These are phyloP conservation scores for Tapera naevia DNA, from an alignment of 2,797 vertebrate genomes.

Conservation along the genomic window DNA sequence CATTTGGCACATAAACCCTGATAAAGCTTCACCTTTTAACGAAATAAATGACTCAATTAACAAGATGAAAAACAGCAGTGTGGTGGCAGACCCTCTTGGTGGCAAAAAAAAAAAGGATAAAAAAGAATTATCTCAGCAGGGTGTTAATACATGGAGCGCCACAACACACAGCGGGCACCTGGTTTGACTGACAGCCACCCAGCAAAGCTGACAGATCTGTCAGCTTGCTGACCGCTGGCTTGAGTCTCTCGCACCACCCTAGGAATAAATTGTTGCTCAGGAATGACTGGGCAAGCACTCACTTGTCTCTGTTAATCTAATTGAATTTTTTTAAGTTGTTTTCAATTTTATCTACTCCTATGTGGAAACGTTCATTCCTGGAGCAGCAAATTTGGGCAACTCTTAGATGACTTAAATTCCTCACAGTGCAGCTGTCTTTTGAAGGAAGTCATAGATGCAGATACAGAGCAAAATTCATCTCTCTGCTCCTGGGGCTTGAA, in stretches of 20 bases:
- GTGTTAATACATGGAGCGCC: slow-evolving; percentile 82
- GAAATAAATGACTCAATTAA: slow-evolving; percentile 91
- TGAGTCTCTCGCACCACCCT: slow-evolving; percentile 71
- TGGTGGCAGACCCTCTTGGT: slow-evolving; percentile 81
- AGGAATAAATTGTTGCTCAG: slow-evolving; percentile 74
- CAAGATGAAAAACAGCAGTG: slow-evolving; percentile 83
- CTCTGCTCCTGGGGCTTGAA: background rate
- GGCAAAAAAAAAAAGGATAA: slow-evolving; percentile 77
- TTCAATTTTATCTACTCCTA: slow-evolving; percentile 59
- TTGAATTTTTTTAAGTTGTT: slow-evolving; percentile 68
- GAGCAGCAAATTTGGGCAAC: slow-evolving; percentile 26
- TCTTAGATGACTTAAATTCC: background rate
- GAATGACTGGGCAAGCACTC: slow-evolving; percentile 66
- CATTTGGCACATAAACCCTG: slow-evolving; percentile 76
- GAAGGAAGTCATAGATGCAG: background rate
- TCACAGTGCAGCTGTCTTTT: background rate
- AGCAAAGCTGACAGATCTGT: slow-evolving; percentile 79
- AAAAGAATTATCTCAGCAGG: slow-evolving; percentile 87
- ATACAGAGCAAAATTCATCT: background rate
- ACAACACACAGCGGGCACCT: slow-evolving; percentile 76
- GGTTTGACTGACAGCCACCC: slow-evolving; percentile 81
- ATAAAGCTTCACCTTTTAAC: slow-evolving; percentile 84
- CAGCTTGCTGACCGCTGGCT: slow-evolving; percentile 77
- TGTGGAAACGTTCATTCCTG: background rate
- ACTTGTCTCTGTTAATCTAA: slow-evolving; percentile 72